phyloP scores from a whole-genome alignment of 2,113 vertebrate species.

The Ptilonorhynchus violaceus region DNA sequence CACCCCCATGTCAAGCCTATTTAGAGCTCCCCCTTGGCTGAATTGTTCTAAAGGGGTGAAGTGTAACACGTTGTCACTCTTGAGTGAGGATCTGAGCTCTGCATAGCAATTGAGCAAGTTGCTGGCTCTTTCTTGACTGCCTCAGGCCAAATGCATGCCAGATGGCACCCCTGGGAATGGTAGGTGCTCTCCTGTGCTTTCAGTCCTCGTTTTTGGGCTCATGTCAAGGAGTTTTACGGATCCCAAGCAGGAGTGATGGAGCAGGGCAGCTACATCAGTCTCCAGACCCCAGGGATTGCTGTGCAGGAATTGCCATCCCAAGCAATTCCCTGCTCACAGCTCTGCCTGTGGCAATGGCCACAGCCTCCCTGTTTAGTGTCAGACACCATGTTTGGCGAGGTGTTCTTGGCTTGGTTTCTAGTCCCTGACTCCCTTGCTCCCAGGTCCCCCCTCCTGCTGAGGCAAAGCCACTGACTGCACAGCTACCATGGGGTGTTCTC shows the following conservation, averaged over 20 bases:
- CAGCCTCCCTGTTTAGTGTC: neutral
- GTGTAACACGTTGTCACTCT: neutral
- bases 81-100: neutral
- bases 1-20: neutral
- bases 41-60: neutral
- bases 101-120: neutral
- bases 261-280: accelerated
- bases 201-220: neutral
- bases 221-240: neutral
- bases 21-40: neutral
- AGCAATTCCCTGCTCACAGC: accelerated
- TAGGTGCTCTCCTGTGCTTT: neutral
- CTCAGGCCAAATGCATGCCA: neutral
- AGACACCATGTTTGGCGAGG: neutral
- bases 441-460: neutral
- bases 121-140: neutral
- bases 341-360: neutral
- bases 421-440: neutral
- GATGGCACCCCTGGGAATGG: neutral
- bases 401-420: neutral
- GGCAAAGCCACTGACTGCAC: neutral
- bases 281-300: neutral
- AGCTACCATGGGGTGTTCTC: accelerated
- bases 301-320: neutral
- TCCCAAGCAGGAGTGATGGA: neutral